Conservation (phyloP, 2,113 vertebrate species). For the Ondatra zibethicus region DNA sequence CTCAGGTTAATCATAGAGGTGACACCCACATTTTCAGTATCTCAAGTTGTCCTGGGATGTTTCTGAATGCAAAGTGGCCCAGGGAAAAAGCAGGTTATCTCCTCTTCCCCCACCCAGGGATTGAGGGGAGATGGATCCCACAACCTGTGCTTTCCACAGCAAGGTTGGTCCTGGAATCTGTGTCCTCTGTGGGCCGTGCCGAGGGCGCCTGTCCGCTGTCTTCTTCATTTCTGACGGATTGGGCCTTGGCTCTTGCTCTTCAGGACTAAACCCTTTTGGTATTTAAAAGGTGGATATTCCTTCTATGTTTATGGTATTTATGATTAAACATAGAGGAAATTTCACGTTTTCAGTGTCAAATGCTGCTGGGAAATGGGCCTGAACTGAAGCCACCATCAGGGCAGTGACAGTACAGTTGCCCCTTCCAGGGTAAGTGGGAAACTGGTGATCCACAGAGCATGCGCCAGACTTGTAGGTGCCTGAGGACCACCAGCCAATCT, state of each 20-base stretch:
- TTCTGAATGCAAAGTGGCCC: not conserved
- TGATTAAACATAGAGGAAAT: slow-evolving; percentile 79
- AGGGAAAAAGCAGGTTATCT: not conserved
- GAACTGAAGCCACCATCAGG: not conserved
- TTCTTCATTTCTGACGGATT: not conserved
- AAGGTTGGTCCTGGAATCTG: not conserved
- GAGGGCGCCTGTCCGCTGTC: rapidly evolving
- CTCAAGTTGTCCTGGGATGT: not conserved
- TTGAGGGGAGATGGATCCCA: rapidly evolving
- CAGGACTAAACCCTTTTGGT: slow-evolving; percentile 56
- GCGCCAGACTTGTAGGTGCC: not conserved
- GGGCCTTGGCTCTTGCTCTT: not conserved
- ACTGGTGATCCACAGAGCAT: not conserved
- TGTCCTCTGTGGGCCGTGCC: not conserved
- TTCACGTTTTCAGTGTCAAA: slow-evolving; percentile 79
- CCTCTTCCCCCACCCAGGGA: rapidly evolving
- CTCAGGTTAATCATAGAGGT: slow-evolving; percentile 17
- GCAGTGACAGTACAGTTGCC: not conserved
- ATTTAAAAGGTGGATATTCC: slow-evolving; percentile 80
- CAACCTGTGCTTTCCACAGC: not conserved
- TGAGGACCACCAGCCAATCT: not conserved
- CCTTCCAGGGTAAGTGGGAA: slow-evolving; percentile 28
- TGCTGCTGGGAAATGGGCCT: slow-evolving; percentile 50
- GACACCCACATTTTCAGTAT: not conserved
- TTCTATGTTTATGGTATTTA: slow-evolving; percentile 76